These are phyloP conservation scores for Halcyon smyrnensis DNA, from an alignment of 2,797 vertebrate genomes.

Conservation along the genomic window DNA sequence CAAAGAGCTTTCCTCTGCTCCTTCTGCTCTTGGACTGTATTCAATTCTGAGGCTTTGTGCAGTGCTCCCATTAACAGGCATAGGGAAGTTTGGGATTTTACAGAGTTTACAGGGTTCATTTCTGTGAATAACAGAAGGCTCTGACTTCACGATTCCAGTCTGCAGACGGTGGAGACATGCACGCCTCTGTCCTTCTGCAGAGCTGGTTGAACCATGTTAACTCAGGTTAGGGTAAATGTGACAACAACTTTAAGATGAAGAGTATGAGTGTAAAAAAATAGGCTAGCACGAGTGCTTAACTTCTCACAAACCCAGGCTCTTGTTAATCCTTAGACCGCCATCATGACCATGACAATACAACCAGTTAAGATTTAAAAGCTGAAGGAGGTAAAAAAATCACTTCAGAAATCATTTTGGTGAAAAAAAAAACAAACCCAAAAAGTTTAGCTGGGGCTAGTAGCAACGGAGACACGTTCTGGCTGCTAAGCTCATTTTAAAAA, in stretches of 20 bases:
- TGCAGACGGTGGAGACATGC: neutral
- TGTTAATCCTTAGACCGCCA: neutral
- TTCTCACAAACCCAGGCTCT: neutral
- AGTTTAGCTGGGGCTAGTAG: neutral
- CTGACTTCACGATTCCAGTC: neutral
- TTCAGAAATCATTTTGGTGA: neutral
- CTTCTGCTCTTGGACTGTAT: conserved; percentile 28
- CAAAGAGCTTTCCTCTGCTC: conserved; percentile 6
- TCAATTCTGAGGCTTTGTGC: neutral
- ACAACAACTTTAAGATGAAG: neutral
- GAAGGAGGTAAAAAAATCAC: neutral
- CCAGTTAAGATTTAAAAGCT: neutral
- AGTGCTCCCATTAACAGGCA: neutral
- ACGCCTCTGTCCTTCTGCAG: neutral
- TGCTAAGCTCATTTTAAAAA: neutral
- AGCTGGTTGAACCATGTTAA: neutral
- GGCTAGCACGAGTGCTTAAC: neutral
- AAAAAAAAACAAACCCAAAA: neutral
- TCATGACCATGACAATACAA: neutral
- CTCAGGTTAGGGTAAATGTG: neutral
- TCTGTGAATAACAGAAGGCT: neutral
- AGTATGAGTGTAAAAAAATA: neutral
- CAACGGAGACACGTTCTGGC: neutral
- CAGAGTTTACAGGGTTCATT: neutral
- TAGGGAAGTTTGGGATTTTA: neutral